Percentiles rank a stretch among this genome's conserved stretches.
These are phyloP conservation scores for Motacilla alba DNA, from an alignment of 2,113 vertebrate species.

Conservation along the genomic window DNA sequence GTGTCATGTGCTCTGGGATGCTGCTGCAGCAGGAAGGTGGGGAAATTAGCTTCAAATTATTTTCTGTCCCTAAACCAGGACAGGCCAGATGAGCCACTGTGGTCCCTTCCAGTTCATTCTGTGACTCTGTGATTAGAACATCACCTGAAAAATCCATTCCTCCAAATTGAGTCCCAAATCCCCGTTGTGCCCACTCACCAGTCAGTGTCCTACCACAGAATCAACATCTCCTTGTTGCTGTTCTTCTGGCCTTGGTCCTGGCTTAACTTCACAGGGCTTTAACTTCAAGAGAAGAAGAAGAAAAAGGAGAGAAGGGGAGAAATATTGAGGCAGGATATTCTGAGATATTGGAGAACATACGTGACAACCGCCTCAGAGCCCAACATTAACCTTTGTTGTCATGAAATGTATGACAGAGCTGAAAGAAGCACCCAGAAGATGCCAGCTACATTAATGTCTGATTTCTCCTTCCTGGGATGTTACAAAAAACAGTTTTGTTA, in stretches of 20 bases:
- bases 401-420: not conserved
- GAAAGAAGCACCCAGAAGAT: not conserved
- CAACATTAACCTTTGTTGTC: not conserved
- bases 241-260: not conserved
- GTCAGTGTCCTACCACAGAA: not conserved
- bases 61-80: too few species aligned
- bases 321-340: not conserved
- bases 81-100: not conserved
- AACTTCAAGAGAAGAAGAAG: not conserved
- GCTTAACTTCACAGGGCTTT: not conserved
- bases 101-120: not conserved
- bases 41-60: too few species aligned
- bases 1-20: not conserved
- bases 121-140: not conserved
- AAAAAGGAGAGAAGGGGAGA: not conserved
- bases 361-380: not conserved
- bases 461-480: not conserved
- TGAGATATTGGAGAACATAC: not conserved
- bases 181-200: not conserved
- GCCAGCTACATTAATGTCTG: not conserved
- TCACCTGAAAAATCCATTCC: not conserved
- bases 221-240: not conserved
- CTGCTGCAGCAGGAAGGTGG: not conserved
- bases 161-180: not conserved
- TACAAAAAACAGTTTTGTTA: not conserved